phyloP scores from a whole-genome alignment of 2,797 vertebrate species.

The Malurus splendens region DNA sequence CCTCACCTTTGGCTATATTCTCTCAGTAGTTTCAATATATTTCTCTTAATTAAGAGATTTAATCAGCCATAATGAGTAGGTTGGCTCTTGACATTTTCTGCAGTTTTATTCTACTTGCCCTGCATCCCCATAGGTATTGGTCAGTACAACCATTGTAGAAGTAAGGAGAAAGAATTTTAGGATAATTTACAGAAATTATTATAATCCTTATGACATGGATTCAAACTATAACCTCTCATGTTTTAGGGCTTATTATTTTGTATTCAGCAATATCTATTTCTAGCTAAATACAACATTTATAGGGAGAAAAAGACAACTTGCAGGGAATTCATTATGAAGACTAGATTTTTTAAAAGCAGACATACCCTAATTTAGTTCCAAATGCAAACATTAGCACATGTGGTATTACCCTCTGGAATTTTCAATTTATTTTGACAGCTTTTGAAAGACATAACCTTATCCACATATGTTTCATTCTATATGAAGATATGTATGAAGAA shows the following conservation, averaged over 20 bases:
- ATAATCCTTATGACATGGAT: background rate
- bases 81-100: background rate
- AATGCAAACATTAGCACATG: background rate
- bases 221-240: background rate
- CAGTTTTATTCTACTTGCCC: background rate
- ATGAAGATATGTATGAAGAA: background rate
- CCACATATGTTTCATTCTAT: background rate
- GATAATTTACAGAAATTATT: background rate
- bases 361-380: background rate
- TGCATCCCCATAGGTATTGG: background rate
- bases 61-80: background rate
- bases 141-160: background rate
- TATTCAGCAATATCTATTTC: background rate
- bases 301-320: background rate
- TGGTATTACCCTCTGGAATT: background rate
- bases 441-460: background rate
- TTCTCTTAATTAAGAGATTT: conserved; percentile 5
- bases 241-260: background rate
- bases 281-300: background rate
- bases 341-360: background rate
- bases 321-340: background rate
- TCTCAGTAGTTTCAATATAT: background rate
- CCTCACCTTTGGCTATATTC: background rate
- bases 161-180: background rate
- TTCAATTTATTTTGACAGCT: background rate